Percentiles rank a stretch among this genome's conserved stretches.
phyloP scores from a whole-genome alignment of 2,113 vertebrate genomes.

The Upupa epops region DNA sequence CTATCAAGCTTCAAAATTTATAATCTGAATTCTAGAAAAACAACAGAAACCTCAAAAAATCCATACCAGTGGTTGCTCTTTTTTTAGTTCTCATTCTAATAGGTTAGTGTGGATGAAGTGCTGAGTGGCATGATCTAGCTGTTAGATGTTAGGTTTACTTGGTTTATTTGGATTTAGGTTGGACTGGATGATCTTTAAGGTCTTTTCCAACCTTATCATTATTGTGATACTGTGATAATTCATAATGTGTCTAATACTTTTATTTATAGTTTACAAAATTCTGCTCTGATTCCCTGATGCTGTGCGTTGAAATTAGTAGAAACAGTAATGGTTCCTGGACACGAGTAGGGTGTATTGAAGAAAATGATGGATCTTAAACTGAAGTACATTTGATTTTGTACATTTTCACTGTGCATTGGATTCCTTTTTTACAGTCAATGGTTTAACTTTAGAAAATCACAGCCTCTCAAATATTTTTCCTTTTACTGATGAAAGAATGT shows the following conservation, averaged over 20 bases:
- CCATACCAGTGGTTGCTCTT: neutral
- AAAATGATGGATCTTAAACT: neutral
- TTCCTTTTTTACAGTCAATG: neutral
- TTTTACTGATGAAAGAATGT: neutral
- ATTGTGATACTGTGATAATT: too few species aligned
- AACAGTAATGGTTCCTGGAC: neutral
- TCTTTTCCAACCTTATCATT: too few species aligned
- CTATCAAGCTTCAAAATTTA: neutral
- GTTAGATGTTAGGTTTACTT: too few species aligned
- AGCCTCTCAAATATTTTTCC: neutral
- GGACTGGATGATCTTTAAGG: too few species aligned
- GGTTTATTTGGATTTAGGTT: too few species aligned
- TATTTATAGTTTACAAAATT: neutral
- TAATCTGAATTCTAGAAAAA: neutral
- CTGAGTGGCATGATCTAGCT: too few species aligned
- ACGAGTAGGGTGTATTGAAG: neutral
- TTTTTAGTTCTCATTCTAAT: neutral
- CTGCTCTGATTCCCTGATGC: neutral
- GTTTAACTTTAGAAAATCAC: neutral
- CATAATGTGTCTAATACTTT: neutral
- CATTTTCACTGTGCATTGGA: neutral
- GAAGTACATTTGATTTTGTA: neutral
- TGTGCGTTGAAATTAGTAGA: neutral
- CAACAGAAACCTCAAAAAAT: neutral
- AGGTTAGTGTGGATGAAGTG: too few species aligned